A percentile compares a stretch with the other conserved stretches of the same genome.
phyloP scores from a whole-genome alignment of 2,888 invertebrate species.

The Tipula confusa region DNA sequence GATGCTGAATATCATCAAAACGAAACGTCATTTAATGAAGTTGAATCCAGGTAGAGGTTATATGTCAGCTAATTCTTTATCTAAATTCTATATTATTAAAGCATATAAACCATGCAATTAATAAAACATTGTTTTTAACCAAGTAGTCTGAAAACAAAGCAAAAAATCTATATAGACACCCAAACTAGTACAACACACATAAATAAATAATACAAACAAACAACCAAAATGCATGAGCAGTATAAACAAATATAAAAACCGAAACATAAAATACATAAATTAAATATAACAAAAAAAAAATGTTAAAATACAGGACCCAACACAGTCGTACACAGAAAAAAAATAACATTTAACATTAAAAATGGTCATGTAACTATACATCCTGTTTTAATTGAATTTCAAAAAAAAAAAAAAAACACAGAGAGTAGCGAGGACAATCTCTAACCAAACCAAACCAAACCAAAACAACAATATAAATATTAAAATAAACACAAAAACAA shows the following conservation, averaged over 20 bases:
- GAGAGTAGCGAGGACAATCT: neutral
- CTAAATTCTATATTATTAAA: too few relatives aligned
- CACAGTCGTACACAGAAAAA: neutral
- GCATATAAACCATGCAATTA: too few relatives aligned
- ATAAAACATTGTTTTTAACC: neutral
- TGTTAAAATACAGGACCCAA: neutral
- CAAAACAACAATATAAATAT: neutral
- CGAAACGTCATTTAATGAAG: too few relatives aligned
- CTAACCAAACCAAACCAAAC: neutral
- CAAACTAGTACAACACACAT: neutral
- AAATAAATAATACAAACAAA: neutral
- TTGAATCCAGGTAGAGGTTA: too few relatives aligned
- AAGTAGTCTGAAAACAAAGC: neutral
- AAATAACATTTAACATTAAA: constrained; percentile 12
- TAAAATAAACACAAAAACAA: neutral
- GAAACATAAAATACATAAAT: constrained; percentile 13
- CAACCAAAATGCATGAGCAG: neutral
- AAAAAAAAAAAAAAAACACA: neutral
- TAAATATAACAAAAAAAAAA: neutral
- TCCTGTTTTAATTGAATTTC: constrained; percentile 25
- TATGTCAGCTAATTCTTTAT: too few relatives aligned
- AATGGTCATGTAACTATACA: constrained; percentile 12
- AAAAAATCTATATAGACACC: neutral
- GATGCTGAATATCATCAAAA: too few relatives aligned
- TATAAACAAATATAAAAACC: neutral